Base-by-base conservation (phyloP, 1,140 invertebrate genomes). In the Stegodyphus dumicola region DNA sequence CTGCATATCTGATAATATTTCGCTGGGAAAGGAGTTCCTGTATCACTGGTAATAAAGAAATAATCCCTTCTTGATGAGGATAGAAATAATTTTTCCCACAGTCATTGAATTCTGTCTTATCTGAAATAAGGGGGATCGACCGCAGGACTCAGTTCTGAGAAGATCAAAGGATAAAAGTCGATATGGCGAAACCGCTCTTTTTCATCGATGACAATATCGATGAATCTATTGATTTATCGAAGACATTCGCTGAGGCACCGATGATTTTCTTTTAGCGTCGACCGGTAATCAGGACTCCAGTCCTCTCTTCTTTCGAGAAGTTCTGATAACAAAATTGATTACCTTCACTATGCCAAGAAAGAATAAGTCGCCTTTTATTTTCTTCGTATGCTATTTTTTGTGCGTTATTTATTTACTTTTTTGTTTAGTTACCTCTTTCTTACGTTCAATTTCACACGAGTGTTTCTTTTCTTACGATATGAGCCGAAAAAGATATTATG, bases 161-260 rank as follows among this genome's bases (percentile, higher is more conserved):
- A 33, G 33, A 33, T 33, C 33, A 33, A 33, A 33, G 33, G 33
- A 33, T 33, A 33, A 33, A n/a, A n/a, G n/a, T n/a, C n/a, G n/a
- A n/a, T n/a, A n/a, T n/a, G n/a, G n/a, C 48, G 33, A 60, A 60
- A 60, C 73, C 73, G 73, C 53, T 75, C 73, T 75, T 75, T 75
- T 75, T 75, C 73, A 75, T 75, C 53, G 73, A 75, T 75, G 73
- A 75, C 73, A 75, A 75, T 75, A 75, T 75, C 73, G 54, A 75
- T 75, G 73, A 75, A 75, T 60, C 73, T 60, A 75, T 75, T 54
- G 73, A 75, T 75, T 75, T 75, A 75, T 75, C 73, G 73, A 33
- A 33, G 33, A 17, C 73, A 54, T 75, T 56, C 73, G 73, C 33
- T 60, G 52, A 11, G 48, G 52, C 73, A 75, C 60, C 73, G 73